These are phyloP conservation scores for Xestobium rufovillosum DNA, from an alignment of 2,888 invertebrate genomes.

Conservation along the genomic window DNA sequence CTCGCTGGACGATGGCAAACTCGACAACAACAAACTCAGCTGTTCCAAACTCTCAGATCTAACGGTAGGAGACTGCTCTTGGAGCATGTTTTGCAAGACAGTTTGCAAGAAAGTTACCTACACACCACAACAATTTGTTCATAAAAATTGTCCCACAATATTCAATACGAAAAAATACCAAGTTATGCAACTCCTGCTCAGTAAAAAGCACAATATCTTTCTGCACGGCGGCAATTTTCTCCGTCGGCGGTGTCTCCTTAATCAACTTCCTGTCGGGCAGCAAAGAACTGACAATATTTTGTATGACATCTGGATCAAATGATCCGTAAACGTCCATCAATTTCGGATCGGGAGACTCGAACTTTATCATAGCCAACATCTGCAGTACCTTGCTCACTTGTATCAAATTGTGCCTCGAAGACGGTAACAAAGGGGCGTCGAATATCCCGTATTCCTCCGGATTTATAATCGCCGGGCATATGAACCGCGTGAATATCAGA, in stretches of 20 bases:
- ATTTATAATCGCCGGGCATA: conserved; percentile 94
- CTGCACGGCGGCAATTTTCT: conserved; percentile 48
- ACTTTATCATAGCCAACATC: conserved; percentile 77
- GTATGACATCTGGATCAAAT: conserved; percentile 74
- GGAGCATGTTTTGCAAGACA: conserved; percentile 25
- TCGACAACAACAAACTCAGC: conserved; percentile 23
- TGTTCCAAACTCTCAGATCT: not conserved
- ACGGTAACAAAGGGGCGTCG: conserved; percentile 84
- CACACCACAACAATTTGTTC: conserved; percentile 15
- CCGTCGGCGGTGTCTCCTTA: conserved; percentile 34
- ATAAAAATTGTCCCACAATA: conserved; percentile 5
- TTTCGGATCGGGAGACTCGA: conserved; percentile 70
- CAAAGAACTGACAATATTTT: conserved; percentile 68
- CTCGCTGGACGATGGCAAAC: conserved; percentile 26
- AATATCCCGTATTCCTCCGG: conserved; percentile 93
- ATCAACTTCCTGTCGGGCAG: conserved; percentile 42
- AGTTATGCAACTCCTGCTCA: conserved; percentile 55
- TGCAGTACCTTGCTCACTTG: conserved; percentile 92
- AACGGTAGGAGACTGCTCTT: conserved; percentile 1
- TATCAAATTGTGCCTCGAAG: conserved; percentile 82
- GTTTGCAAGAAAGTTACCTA: conserved; percentile 47
- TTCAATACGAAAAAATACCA: conserved; percentile 39
- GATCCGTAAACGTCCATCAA: conserved; percentile 68
- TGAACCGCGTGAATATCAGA: conserved; percentile 84
- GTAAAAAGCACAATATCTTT: conserved; percentile 62